These are phyloP conservation scores for Porites evermanni DNA, from an alignment of 92 coral and sea anemone species.

Conservation along the genomic window DNA sequence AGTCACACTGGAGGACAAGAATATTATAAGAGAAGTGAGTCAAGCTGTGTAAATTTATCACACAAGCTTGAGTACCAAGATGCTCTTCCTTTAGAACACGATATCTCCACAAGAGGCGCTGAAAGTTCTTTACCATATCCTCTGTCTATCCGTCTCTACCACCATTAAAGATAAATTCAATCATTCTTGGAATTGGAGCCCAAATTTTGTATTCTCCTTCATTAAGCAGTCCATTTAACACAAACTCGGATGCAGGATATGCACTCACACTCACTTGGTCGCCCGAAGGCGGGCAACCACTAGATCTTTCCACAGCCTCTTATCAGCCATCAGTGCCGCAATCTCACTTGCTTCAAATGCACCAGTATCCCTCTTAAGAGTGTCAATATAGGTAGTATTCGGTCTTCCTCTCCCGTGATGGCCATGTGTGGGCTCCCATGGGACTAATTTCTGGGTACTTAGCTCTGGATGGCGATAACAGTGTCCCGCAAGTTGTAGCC, in stretches of 20 bases:
- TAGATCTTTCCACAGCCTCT: no score
- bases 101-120: slow-evolving; percentile 65
- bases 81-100: slow-evolving; percentile 63
- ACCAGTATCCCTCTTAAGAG: no score
- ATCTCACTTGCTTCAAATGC: no score
- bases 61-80: slow-evolving; percentile 66
- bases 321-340: no score
- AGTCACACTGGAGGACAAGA: no score
- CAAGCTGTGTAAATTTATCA: slow-evolving; percentile 61
- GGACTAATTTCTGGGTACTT: no score
- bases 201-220: slow-evolving; percentile 59
- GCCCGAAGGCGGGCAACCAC: no score
- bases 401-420: no score
- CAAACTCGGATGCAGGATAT: slow-evolving; percentile 74
- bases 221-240: slow-evolving; percentile 61
- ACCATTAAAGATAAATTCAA: slow-evolving; percentile 53
- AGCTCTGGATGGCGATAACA: no score
- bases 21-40: slow-evolving; percentile 35
- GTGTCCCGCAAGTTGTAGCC: no score
- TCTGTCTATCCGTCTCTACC: slow-evolving; percentile 71
- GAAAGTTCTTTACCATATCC: slow-evolving; percentile 61
- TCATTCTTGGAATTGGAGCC: slow-evolving; percentile 75
- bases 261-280: background rate
- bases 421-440: no score
- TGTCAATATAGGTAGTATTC: no score